Percentiles rank a stretch among this genome's conserved stretches.
Evolutionary conservation across 2,113 vertebrate species (phyloP).

Genomic region (Merops nubicus): DNA sequence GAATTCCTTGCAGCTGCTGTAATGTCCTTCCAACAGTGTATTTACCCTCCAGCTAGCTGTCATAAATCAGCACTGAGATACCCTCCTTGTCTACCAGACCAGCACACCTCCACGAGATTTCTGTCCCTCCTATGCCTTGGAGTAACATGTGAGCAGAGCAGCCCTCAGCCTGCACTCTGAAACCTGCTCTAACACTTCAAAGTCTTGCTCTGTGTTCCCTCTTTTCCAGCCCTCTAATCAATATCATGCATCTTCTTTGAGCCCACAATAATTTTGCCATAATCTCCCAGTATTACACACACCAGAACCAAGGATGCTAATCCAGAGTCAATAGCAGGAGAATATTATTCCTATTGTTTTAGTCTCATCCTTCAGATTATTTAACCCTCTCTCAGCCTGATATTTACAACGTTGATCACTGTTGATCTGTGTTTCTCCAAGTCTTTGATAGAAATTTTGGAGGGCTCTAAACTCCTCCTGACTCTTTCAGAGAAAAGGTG

Average conservation of each 20-base stretch:
- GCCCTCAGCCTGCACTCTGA: background rate
- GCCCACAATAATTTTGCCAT: background rate
- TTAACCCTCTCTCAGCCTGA: background rate
- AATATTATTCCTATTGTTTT: background rate
- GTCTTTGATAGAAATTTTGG: background rate
- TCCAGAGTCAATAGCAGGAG: background rate
- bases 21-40: background rate
- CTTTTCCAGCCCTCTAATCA: background rate
- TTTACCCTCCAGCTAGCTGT: background rate
- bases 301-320: background rate
- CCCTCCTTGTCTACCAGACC: background rate
- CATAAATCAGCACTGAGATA: background rate
- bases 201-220: background rate
- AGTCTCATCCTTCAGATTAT: background rate
- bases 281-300: background rate
- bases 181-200: background rate
- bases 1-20: background rate
- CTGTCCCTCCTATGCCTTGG: rapidly evolving
- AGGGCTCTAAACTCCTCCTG: background rate
- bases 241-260: background rate
- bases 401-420: background rate
- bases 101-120: background rate
- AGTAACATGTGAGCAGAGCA: background rate
- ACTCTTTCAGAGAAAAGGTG: background rate
- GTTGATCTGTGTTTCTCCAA: background rate